Evolutionary conservation across 1,140 invertebrate species (phyloP).

Genomic region (Drosophila pectinifera): DNA sequence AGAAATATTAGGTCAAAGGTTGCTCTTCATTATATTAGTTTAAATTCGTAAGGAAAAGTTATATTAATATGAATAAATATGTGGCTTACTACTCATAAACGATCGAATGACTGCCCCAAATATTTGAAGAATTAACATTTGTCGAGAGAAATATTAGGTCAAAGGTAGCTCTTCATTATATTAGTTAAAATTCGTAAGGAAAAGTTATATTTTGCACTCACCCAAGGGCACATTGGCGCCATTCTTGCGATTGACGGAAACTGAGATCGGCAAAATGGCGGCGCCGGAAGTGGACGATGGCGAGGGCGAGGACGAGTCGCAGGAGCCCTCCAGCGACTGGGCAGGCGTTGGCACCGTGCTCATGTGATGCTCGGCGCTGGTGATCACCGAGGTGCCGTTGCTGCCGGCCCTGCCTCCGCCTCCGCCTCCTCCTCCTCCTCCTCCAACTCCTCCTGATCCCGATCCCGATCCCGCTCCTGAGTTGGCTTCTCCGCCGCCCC

Average conservation of each 20-base stretch:
- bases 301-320: conserved; percentile 83
- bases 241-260: conserved; percentile 83
- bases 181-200: too few species aligned
- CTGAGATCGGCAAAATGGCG: conserved; percentile 74
- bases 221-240: conserved; percentile 73
- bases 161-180: too few species aligned
- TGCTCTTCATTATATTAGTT: too few species aligned
- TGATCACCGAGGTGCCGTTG: conserved; percentile 60
- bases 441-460: conserved; percentile 8
- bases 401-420: conserved; percentile 21
- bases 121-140: background rate
- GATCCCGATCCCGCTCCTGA: conserved; percentile 14
- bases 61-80: background rate
- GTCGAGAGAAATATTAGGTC: background rate
- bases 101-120: too few species aligned
- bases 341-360: conserved; percentile 79
- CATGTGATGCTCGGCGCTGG: conserved; percentile 78
- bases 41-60: too few species aligned
- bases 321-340: conserved; percentile 80
- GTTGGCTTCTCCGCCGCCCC: conserved; percentile 12
- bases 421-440: conserved; percentile 1
- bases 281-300: conserved; percentile 82
- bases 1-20: background rate
- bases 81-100: too few species aligned
- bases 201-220: conserved; percentile 49